phyloP scores from a whole-genome alignment of 2,113 vertebrate genomes.

The Nerophis lumbriciformis region DNA sequence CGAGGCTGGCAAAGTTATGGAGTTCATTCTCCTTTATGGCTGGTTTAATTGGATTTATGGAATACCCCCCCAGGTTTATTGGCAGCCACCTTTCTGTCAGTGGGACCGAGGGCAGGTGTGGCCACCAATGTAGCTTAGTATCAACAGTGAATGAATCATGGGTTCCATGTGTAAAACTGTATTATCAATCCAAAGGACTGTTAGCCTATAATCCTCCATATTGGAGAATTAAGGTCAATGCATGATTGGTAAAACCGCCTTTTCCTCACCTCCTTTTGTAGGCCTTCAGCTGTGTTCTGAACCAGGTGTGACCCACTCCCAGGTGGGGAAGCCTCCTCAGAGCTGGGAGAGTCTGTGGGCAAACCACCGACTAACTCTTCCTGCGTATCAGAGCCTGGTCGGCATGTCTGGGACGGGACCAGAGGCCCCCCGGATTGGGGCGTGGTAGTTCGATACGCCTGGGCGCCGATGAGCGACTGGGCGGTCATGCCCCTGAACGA shows the following conservation, averaged over 20 bases:
- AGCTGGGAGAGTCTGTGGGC: constrained; percentile 7
- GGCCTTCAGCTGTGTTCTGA: constrained; percentile 55
- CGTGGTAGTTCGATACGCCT: constrained; percentile 34
- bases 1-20: no score
- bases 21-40: no score
- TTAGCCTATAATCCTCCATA: no score
- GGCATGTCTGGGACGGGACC: constrained; percentile 16
- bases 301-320: constrained; percentile 25
- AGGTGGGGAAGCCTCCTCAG: constrained; percentile 9
- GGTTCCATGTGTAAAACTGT: no score
- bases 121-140: no score
- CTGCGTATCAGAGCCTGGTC: constrained; percentile 19
- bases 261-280: constrained; percentile 81
- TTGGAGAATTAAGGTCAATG: neutral
- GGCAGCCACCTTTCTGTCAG: no score
- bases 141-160: no score
- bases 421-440: constrained; percentile 3
- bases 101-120: no score
- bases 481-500: constrained; percentile 75
- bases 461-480: constrained; percentile 53
- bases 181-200: no score
- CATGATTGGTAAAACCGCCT: neutral
- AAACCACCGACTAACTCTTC: constrained; percentile 6
- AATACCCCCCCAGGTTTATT: no score
- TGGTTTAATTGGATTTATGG: no score